These are phyloP conservation scores for Kryphioiulus occultus DNA, from an alignment of 2,888 invertebrate species.

Conservation along the genomic window DNA sequence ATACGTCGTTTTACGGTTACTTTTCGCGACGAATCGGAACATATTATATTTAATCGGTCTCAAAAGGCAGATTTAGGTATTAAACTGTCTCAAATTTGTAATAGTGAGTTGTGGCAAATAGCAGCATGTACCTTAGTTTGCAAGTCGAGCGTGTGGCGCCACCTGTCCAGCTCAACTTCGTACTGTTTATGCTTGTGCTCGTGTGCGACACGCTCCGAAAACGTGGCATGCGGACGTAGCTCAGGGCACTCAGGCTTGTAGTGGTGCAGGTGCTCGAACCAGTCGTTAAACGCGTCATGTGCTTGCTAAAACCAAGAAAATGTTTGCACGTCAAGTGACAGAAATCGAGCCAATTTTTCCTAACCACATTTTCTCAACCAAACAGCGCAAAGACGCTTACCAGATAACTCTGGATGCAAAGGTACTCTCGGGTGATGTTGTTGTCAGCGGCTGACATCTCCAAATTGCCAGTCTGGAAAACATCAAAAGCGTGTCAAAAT, in stretches of 20 bases:
- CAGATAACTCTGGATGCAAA: constrained; percentile 86
- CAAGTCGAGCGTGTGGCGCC: constrained; percentile 68
- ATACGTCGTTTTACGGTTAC: no score
- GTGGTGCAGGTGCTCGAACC: constrained; percentile 84
- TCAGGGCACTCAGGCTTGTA: constrained; percentile 71
- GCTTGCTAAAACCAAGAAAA: constrained; percentile 69
- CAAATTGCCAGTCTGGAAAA: background rate
- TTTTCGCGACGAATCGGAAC: no score
- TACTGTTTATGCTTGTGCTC: constrained; percentile 84
- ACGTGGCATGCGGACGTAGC: constrained; percentile 65
- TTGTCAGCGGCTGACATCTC: constrained; percentile 64
- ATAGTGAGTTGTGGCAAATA: no score
- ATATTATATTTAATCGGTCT: no score
- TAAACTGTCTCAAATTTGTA: no score
- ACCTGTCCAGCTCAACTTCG: constrained; percentile 76
- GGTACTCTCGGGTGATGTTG: constrained; percentile 77
- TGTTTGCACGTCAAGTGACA: background rate
- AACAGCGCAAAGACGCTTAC: constrained; percentile 57
- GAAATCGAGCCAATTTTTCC: no score
- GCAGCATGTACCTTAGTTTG: constrained; percentile 70
- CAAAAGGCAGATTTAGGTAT: no score
- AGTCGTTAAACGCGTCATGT: constrained; percentile 85
- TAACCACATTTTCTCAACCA: no score
- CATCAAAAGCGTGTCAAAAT: background rate
- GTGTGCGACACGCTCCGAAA: constrained; percentile 86